Conservation (phyloP, 2,888 invertebrate genomes). For the Tipula confusa region DNA sequence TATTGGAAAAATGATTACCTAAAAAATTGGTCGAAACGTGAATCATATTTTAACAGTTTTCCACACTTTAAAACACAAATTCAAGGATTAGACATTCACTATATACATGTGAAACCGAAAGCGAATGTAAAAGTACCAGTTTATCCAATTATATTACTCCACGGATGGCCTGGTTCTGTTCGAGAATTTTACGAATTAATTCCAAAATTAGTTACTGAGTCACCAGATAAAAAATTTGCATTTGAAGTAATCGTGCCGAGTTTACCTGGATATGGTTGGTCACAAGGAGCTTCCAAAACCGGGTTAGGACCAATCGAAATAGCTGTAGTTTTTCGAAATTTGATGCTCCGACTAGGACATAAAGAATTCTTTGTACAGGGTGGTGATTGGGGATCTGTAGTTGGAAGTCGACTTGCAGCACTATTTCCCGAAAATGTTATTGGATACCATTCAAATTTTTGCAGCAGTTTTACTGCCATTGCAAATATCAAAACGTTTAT, state of each 20-base stretch:
- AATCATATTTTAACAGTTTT: slow-evolving; percentile 66
- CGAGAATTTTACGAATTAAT: slow-evolving; percentile 75
- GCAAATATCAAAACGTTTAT: slow-evolving; percentile 44
- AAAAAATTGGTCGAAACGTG: slow-evolving; percentile 60
- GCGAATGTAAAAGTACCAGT: slow-evolving; percentile 46
- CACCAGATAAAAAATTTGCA: slow-evolving; percentile 54
- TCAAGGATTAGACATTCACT: slow-evolving; percentile 62
- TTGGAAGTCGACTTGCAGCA: slow-evolving; percentile 55
- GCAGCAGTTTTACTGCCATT: slow-evolving; percentile 42
- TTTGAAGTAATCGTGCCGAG: slow-evolving; percentile 68
- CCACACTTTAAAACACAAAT: slow-evolving; percentile 72
- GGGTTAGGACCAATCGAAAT: slow-evolving; percentile 56
- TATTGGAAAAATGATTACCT: slow-evolving; percentile 78
- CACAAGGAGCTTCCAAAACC: slow-evolving; percentile 54
- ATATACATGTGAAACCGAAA: slow-evolving; percentile 60
- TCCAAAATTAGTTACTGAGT: slow-evolving; percentile 57
- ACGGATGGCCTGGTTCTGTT: slow-evolving; percentile 84
- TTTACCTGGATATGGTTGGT: slow-evolving; percentile 67
- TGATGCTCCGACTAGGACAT: slow-evolving; percentile 61
- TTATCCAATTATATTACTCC: slow-evolving; percentile 66
- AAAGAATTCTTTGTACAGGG: slow-evolving; percentile 61
- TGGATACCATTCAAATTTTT: slow-evolving; percentile 58
- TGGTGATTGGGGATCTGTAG: slow-evolving; percentile 71
- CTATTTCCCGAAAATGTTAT: slow-evolving; percentile 56
- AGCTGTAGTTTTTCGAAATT: slow-evolving; percentile 54